These are phyloP conservation scores for Salvelinus fontinalis DNA, from an alignment of 2,113 vertebrate genomes.

Conservation along the genomic window DNA sequence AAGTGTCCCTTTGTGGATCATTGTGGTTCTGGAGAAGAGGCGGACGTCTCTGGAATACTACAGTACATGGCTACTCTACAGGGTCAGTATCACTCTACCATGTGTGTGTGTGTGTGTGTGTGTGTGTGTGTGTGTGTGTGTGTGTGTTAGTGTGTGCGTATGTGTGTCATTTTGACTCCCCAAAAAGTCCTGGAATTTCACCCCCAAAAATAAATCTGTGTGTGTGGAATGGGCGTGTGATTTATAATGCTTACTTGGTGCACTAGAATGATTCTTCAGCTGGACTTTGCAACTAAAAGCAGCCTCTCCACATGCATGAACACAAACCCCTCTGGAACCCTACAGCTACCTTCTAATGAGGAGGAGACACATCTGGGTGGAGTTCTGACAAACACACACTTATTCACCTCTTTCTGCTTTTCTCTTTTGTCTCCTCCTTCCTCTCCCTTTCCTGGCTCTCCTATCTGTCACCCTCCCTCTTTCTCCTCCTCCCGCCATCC, in stretches of 20 bases:
- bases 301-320: background rate
- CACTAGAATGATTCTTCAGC: slow-evolving; percentile 14
- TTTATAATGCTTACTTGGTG: slow-evolving; percentile 9
- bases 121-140: background rate
- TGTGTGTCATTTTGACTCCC: background rate
- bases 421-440: too few species aligned
- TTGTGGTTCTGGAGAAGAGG: slow-evolving; percentile 77
- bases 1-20: slow-evolving; percentile 87
- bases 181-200: background rate
- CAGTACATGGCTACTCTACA: slow-evolving; percentile 91
- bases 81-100: slow-evolving; percentile 74
- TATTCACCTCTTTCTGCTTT: slow-evolving; percentile 3
- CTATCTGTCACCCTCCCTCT: background rate
- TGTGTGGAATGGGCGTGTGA: background rate
- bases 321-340: slow-evolving; percentile 10
- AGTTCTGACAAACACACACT: slow-evolving; percentile 26
- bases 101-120: background rate
- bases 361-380: slow-evolving; percentile 21
- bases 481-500: background rate
- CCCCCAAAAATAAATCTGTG: too few species aligned
- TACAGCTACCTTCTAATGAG: slow-evolving; percentile 27
- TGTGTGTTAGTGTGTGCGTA: background rate
- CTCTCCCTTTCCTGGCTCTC: background rate
- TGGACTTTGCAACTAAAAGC: background rate
- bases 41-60: slow-evolving; percentile 94